Evolutionary conservation across 1,140 invertebrate species (phyloP), one percentile per base, ranked within the genome.

Genomic region (Saxidomus purpurata): DNA sequence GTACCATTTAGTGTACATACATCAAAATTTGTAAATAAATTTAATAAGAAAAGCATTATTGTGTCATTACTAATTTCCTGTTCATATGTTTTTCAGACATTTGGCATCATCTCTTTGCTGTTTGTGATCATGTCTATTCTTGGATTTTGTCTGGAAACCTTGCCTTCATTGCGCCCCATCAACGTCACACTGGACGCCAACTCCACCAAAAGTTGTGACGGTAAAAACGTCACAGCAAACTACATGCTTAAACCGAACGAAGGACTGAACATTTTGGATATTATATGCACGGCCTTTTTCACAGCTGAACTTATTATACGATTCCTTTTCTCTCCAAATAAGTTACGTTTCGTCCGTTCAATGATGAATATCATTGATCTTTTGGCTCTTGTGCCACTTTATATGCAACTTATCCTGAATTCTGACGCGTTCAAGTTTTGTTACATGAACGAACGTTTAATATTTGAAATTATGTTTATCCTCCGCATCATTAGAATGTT

Each of bases 71-170:
- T n/a, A n/a, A n/a, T n/a, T n/a, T n/a, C n/a, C n/a, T n/a, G n/a
- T n/a, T n/a, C n/a, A n/a, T n/a, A n/a, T n/a, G n/a, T n/a, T n/a
- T 92, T 93, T 36, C 92, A 96, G 98, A 97, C 98, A 93, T 97
- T 98, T 95, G 98, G 98, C 74, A 97, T 98, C 71, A 97, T 98
- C 90, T 98, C 98, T 0, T 97, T 99, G 71, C 98, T 98, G 96
- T 98, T 99, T 97, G 98, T 99, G 94, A 98, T 98, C 95, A 96
- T 98, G 59, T 98, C 98, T 90, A 98, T 99, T 88, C 96, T 98
- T 69, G 98, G 98, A 69, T 99, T 99, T 96, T 99, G 98, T 96
- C 96, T 99, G 94, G 99, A 99, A 96, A 99, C 98, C 0, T 97
- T 98, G 94, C 98, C 98, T 0, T 97, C 97, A 92, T 97, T 98